These are phyloP conservation scores for Drosophila azteca DNA, from an alignment of 1,140 invertebrate species.

Conservation along the genomic window DNA sequence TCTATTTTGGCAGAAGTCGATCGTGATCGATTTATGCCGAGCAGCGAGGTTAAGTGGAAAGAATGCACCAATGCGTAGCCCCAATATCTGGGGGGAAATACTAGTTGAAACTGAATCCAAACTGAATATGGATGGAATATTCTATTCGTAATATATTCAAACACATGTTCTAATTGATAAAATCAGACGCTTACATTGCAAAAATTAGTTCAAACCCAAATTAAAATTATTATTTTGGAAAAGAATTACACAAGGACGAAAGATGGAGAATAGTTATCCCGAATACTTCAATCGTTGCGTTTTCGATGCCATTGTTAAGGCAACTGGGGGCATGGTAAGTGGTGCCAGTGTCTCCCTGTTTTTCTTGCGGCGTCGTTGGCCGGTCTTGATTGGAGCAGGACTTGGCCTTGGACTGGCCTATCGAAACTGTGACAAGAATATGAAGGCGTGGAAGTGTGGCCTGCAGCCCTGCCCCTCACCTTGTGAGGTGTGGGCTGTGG, in stretches of 20 bases:
- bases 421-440: slow-evolving; percentile 89
- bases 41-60: slow-evolving; percentile 44
- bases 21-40: slow-evolving; percentile 67
- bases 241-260: too few species aligned
- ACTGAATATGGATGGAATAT: too few species aligned
- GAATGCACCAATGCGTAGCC: neutral
- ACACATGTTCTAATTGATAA: too few species aligned
- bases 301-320: slow-evolving; percentile 87
- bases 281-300: slow-evolving; percentile 85
- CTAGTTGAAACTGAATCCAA: too few species aligned
- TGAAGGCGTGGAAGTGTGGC: slow-evolving; percentile 83
- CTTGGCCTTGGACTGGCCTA: slow-evolving; percentile 91
- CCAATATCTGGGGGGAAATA: too few species aligned
- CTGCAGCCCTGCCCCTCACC: too few species aligned
- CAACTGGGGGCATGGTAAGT: slow-evolving; percentile 87
- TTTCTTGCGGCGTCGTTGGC: slow-evolving; percentile 89
- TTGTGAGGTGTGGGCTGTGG: too few species aligned
- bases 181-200: too few species aligned
- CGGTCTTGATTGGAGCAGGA: slow-evolving; percentile 88
- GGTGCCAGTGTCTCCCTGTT: slow-evolving; percentile 89
- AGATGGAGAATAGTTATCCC: slow-evolving; percentile 81
- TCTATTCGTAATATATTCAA: too few species aligned
- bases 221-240: too few species aligned
- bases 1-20: slow-evolving; percentile 67
- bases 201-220: too few species aligned